Evolutionary conservation across 2,888 invertebrate species (phyloP).

Genomic region (Cordilura impudica): DNA sequence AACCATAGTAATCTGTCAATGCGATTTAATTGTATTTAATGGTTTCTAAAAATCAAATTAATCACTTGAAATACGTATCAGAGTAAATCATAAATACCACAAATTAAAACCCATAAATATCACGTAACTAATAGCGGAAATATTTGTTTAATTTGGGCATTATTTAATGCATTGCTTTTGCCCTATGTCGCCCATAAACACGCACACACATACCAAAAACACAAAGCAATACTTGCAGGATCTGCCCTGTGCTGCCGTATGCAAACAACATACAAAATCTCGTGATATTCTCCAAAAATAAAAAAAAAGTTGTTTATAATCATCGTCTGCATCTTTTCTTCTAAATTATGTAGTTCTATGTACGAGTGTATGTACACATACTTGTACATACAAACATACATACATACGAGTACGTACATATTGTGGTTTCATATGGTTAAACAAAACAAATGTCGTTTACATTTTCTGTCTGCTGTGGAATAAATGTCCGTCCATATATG

Average conservation of each 20-base stretch:
- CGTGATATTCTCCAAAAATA: not conserved
- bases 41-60: conserved; percentile 64
- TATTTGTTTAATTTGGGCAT: conserved; percentile 53
- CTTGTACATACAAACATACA: no score
- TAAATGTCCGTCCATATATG: not conserved
- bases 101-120: conserved; percentile 50
- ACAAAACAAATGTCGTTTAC: conserved; percentile 48
- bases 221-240: conserved; percentile 5
- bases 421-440: conserved; percentile 24
- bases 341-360: no score
- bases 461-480: conserved; percentile 14
- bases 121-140: conserved; percentile 55
- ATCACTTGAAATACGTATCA: conserved; percentile 52
- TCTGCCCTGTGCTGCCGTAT: not conserved
- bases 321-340: not conserved
- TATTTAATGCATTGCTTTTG: not conserved
- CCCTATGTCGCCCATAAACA: not conserved
- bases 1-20: conserved; percentile 62
- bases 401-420: conserved; percentile 1
- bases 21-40: conserved; percentile 65
- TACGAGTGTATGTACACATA: no score
- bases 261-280: not conserved
- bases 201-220: not conserved
- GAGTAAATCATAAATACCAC: conserved; percentile 19
- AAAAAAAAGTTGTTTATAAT: not conserved